Base-by-base conservation (phyloP, 2,888 invertebrate species). In the Ormyrus thymus region DNA sequence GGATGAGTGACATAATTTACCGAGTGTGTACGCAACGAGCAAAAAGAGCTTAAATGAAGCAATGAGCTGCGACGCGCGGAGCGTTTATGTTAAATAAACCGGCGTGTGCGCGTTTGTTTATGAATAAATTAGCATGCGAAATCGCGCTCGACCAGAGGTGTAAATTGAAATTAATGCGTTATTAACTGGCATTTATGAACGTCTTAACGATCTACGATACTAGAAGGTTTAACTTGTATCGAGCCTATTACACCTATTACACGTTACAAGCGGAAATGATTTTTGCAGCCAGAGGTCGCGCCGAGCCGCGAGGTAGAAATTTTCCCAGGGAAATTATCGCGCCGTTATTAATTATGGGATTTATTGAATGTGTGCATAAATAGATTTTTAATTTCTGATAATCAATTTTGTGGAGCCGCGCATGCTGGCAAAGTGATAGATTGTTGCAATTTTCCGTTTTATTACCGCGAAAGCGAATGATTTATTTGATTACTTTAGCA, bases 81-180 rank as follows among this genome's bases (percentile, higher is more conserved):
- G 55, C 59, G 65, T 55, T 74, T 56, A 48, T 73, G 62, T 71
- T 65, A 59, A 77, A 71, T 77, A 77, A 61, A 68, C 59, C 46
- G 58, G 11, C 46, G 70, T n/a, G 61, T 5, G 46, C 61, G 51
- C 61, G 73, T 69, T 69, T 58, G 61, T 64, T 81, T 78, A 81
- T 78, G 81, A 78, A 78, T 81, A 78, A 75, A 81, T 81, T 81
- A 64, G 58, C 80, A 68, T 74, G 50, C 10, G 8, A 69, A 68
- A 59, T 71, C 15, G 68, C 59, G 50, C 48, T n/a, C 15, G 69
- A 29, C 55, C 43, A 69, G 61, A 81, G 81, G 81, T 81, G 81
- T 81, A 81, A 81, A 81, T 81, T 81, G 76, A 81, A 81, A 81
- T 78, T 72, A 76, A 81, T 76, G 78, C 78, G 76, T 81, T 81